Evolutionary conservation across 2,113 vertebrate genomes (phyloP), one percentile per base, ranked within the genome.

Genomic region (Pogonocichla stellata): DNA sequence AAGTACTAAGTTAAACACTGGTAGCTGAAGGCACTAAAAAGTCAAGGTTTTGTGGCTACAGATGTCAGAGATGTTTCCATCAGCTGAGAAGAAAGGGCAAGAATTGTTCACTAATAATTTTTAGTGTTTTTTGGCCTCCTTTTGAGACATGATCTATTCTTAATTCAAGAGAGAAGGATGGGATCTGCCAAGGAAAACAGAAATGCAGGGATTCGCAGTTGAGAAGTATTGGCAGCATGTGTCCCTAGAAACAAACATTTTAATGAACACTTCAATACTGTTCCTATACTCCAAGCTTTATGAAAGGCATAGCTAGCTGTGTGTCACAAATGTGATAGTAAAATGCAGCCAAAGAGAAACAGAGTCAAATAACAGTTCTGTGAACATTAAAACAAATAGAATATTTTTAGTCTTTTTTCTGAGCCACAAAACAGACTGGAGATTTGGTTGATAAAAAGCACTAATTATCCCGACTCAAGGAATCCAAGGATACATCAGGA

Each of bases 271-370:
- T 88, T 91, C 58, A 70, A 70, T 51, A 82, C 19, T 22, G n/a
- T 82, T 94, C 33, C 34, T 45, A 31, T 54, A 57, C 19, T 73
- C 47, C 53, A 90, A 90, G 26, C 56, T 73, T 73, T 80, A 47
- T 34, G 70, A 92, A 91, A 95, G 85, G 58, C 80, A 70, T 43
- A 88, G 56, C 64, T 91, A 87, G 81, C 50, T 70, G 28, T 29
- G 40, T 96, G 80, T 78, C 65, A 86, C 69, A 81, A 86, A 86
- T 56, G 40, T 56, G 69, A 51, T 23, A 86, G 91, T 89, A 88
- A 91, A 92, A 94, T 67, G 48, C 47, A 92, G 86, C 65, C 94
- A 96, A 93, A 80, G 40, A 62, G 43, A 95, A 96, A 92, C 25
- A 48, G 24, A 93, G 58, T 70, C 72, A 91, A 90, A 88, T 73